Conservation (phyloP, 2,888 invertebrate species). For the Acholoe squamosa region DNA sequence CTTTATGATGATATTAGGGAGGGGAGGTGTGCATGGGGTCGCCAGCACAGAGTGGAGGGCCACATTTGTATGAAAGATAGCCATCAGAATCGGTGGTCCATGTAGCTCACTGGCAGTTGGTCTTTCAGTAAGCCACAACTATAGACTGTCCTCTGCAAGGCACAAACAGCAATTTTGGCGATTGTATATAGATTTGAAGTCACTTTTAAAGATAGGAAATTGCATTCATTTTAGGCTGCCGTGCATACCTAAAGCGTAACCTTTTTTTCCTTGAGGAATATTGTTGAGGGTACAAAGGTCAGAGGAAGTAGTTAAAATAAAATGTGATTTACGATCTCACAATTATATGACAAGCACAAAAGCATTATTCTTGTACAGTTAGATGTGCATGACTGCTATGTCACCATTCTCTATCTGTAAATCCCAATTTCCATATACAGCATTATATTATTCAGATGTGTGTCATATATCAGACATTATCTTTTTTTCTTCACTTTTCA, state of each 20-base stretch:
- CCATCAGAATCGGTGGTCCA: not conserved
- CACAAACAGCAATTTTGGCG: conserved; percentile 1
- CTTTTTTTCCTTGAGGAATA: not conserved
- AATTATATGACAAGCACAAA: not conserved
- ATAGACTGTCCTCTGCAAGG: not conserved
- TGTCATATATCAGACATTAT: too few species aligned
- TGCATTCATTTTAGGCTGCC: not conserved
- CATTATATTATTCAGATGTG: too few species aligned
- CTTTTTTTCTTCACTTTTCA: too few species aligned
- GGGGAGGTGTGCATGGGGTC: not conserved
- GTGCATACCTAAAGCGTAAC: not conserved
- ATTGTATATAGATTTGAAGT: conserved; percentile 11
- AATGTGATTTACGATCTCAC: conserved; percentile 1
- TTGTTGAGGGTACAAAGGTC: not conserved
- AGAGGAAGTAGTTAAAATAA: not conserved
- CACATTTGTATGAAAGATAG: conserved; percentile 16
- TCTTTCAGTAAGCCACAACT: not conserved
- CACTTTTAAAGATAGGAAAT: not conserved
- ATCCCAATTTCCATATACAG: too few species aligned
- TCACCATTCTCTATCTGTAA: too few species aligned
- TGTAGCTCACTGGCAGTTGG: not conserved
- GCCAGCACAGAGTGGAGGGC: not conserved
- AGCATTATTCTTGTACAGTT: not conserved
- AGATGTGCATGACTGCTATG: not conserved
- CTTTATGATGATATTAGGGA: conserved; percentile 22